A percentile compares a stretch with the other conserved stretches of the same genome.
Evolutionary conservation across 37 sponge, comb jelly and placozoan genomes (phyloP).

Genomic region (Axinella damicornis): DNA sequence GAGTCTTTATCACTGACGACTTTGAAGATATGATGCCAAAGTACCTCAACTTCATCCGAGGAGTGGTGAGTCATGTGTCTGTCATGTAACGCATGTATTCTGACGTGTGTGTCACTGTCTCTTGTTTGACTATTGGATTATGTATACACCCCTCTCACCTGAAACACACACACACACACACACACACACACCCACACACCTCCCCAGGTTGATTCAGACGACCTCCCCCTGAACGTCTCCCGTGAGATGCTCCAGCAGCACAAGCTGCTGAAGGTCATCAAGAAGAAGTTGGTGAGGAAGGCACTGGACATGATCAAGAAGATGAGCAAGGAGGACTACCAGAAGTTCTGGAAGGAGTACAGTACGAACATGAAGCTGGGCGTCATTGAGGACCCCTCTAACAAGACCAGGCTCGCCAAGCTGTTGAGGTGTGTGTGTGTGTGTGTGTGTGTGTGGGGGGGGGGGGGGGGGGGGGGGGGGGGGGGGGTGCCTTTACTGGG

Average conservation of each 20-base stretch:
- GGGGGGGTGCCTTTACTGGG: too few relatives aligned
- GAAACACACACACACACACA: too few relatives aligned
- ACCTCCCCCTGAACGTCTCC: slow-evolving; percentile 97
- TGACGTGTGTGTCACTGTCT: too few relatives aligned
- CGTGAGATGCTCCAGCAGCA: slow-evolving; percentile 98
- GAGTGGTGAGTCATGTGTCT: slow-evolving; percentile 78
- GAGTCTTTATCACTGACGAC: slow-evolving; percentile 99
- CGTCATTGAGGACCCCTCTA: slow-evolving; percentile 92
- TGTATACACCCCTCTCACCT: too few relatives aligned
- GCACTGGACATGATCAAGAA: slow-evolving; percentile 99
- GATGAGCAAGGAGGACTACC: slow-evolving; percentile 80
- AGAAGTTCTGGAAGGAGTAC: slow-evolving; percentile 95
- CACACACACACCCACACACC: too few relatives aligned
- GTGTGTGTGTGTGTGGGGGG: neutral
- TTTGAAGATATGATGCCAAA: slow-evolving; percentile 97
- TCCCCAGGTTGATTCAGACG: slow-evolving; percentile 99
- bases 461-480: too few relatives aligned
- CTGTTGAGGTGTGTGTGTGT: slow-evolving; percentile 72
- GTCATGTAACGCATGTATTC: neutral
- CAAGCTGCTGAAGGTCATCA: slow-evolving; percentile 97
- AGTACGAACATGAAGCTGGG: slow-evolving; percentile 89
- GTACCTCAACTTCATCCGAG: slow-evolving; percentile 92
- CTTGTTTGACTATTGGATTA: too few relatives aligned
- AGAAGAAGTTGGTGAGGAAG: slow-evolving; percentile 99
- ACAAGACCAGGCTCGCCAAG: slow-evolving; percentile 91